Base-by-base conservation (phyloP, 1,140 invertebrate species). In the Planococcus citri region DNA sequence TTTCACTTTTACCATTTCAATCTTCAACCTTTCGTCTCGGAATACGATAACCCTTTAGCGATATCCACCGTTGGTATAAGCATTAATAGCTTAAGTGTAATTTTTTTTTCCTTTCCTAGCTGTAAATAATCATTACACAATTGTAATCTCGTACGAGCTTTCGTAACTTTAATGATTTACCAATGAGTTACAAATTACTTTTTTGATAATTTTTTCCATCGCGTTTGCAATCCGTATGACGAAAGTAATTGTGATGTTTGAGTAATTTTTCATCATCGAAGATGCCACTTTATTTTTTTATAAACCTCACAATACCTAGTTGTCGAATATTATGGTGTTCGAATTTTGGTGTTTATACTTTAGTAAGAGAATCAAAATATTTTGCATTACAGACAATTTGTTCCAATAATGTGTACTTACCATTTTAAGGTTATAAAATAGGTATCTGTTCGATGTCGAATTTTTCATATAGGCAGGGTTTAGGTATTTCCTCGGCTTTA, bases 1-100 rank as follows among this genome's bases (percentile, higher is more conserved):
- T 51, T 51, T 51, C 41, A 51, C 41, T 51, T 51, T 51, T 20
- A 51, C 41, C 41, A 51, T 51, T 51, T 51, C 41, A 51, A 51
- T 51, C 41, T 51, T 51, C 41, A 51, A 51, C 41, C 41, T 51
- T 51, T 51, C 41, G 41, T 51, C 41, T 51, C 41, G 4, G 17
- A 51, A 51, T 20, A 51, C n/a, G 41, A 51, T 51, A 51, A 51
- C 41, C 41, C 17, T 51, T 51, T 51, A 20, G 4, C 17, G 41
- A 51, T 51, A 51, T 4, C 41, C 12, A 51, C 12, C 17, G 41
- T 17, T 51, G 29, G n/a, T n/a, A 37, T 37, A 37, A 14, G 41
- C 41, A 51, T 51, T 51, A 51, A 51, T 51, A 51, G 41, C 41
- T 51, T 51, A 51, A 20, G 17, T 51, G 41, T 51, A 51, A 51